These are phyloP conservation scores for Brenthis daphne DNA, from an alignment of 2,888 invertebrate species.

Conservation along the genomic window DNA sequence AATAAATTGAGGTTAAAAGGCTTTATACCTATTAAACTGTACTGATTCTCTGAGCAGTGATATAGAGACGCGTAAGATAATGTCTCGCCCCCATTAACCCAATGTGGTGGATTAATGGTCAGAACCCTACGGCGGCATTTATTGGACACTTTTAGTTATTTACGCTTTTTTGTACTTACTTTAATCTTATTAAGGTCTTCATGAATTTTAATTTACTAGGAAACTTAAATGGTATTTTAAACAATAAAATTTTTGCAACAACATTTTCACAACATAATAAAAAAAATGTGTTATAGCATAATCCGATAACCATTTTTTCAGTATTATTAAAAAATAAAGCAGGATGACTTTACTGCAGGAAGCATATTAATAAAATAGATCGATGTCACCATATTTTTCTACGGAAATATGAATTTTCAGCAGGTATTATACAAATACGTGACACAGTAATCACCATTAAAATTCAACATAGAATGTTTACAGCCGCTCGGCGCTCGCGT, in stretches of 20 bases:
- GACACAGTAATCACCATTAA: conserved; percentile 43
- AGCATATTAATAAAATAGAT: conserved; percentile 19
- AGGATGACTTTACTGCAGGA: background rate
- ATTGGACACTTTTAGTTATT: conserved; percentile 41
- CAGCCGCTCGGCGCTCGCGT: conserved; percentile 47
- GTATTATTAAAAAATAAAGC: conserved; percentile 3
- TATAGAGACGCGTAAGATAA: conserved; percentile 40
- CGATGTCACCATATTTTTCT: conserved; percentile 19
- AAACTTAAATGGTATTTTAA: background rate
- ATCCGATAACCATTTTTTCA: background rate
- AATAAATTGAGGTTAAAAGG: conserved; percentile 31
- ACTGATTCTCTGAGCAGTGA: conserved; percentile 37
- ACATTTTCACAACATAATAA: conserved; percentile 3
- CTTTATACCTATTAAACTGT: conserved; percentile 30
- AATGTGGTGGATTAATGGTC: conserved; percentile 42
- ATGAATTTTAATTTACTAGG: conserved; percentile 29
- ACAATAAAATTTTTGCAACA: background rate
- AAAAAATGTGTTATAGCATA: background rate
- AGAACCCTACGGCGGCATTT: conserved; percentile 40
- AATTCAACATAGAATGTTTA: conserved; percentile 52
- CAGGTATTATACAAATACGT: conserved; percentile 34
- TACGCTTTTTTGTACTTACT: conserved; percentile 34
- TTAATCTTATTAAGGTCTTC: conserved; percentile 28
- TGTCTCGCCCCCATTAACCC: conserved; percentile 41
- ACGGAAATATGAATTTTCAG: conserved; percentile 25